phyloP scores from a whole-genome alignment of 2,888 invertebrate species.

The Noctua janthe region DNA sequence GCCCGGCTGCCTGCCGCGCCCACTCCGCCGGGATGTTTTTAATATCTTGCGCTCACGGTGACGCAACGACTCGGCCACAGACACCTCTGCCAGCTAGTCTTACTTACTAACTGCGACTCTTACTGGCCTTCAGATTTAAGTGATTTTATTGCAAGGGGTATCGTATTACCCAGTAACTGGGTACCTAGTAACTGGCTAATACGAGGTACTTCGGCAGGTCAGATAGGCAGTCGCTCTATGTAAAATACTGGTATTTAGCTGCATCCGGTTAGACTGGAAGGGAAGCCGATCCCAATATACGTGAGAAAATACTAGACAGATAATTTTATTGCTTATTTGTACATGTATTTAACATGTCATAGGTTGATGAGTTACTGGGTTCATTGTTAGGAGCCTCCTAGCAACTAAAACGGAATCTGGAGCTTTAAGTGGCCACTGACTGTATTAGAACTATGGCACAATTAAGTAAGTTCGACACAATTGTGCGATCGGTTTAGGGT shows the following conservation, averaged over 20 bases:
- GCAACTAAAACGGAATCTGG: neutral
- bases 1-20: conserved; percentile 79
- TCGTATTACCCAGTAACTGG: neutral
- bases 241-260: neutral
- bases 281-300: neutral
- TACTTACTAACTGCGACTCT: conserved; percentile 6
- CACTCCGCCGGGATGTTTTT: conserved; percentile 87
- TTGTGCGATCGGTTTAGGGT: neutral
- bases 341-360: neutral
- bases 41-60: conserved; percentile 81
- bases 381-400: neutral
- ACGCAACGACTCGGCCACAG: conserved; percentile 61
- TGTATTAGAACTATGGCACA: neutral
- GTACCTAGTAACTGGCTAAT: neutral
- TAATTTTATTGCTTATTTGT: neutral
- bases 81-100: conserved; percentile 1
- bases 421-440: neutral
- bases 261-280: neutral
- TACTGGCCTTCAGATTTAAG: neutral
- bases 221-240: neutral
- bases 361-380: no score
- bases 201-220: neutral
- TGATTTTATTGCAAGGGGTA: neutral
- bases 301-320: neutral
- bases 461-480: neutral